Evolutionary conservation across 2,888 invertebrate genomes (phyloP), one percentile per base, ranked within the genome.

Genomic region (Ischnus inquisitorius): DNA sequence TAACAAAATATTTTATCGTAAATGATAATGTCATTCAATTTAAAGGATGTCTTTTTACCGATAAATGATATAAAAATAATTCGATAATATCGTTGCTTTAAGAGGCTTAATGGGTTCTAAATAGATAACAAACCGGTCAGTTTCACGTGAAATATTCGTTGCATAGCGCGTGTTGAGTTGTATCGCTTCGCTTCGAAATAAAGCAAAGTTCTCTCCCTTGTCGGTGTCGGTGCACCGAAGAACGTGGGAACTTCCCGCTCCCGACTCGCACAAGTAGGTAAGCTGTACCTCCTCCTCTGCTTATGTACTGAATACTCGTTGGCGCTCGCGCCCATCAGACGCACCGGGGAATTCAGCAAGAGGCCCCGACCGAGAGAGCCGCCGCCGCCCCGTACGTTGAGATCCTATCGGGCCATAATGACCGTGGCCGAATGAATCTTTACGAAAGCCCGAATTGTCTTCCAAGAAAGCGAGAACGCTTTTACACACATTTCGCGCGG

Each of bases 211-310:
- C 60, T 39, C 57, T 68, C 64, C 79, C 71, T 76, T 72, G 76
- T 79, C 76, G 75, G 64, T 57, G 75, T 75, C 75, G 79, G 79
- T 75, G 65, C 69, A 65, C 79, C 79, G 64, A 67, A 76, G 76
- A 79, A 83, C 83, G 83, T 83, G 83, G 83, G 83, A 83, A 83
- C 79, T 65, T 83, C 71, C 79, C 76, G 83, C 76, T 76, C 48
- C 69, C 71, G 79, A 69, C 82, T 79, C 82, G 79, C 65, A 51
- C 79, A 75, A 83, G 83, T 79, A 67, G 68, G 68, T 51, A 72
- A 28, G 69, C 34, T 8, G 43, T 41, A 25, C 51, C 64, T 69
- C 57, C 68, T 76, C 51, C 16, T 34, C 67, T 62, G 60, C 14
- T n/a, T 34, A 39, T 16, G 65, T 34, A n/a, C 39, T 19, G 69